phyloP scores from a whole-genome alignment of 1,140 invertebrate species.

The Neodiprion fabricii region DNA sequence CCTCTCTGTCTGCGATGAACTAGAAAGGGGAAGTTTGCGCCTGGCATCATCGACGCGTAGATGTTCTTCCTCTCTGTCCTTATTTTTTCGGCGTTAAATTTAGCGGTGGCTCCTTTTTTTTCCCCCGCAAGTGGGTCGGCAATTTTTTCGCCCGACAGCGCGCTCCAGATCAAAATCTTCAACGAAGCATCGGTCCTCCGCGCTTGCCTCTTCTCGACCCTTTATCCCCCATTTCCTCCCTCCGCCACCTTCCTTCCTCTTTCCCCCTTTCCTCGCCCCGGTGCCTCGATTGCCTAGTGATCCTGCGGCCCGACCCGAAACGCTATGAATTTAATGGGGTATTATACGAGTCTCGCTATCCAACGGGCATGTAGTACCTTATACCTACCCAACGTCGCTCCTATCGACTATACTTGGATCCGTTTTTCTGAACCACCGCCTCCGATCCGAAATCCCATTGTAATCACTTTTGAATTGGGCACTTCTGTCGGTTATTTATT shows the following conservation, averaged over 20 bases:
- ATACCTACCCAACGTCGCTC: neutral
- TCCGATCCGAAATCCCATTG: slow-evolving; percentile 5
- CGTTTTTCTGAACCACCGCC: neutral
- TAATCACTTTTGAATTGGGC: slow-evolving; percentile 7
- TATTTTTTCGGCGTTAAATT: neutral
- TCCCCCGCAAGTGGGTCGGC: neutral
- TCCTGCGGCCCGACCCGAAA: slow-evolving; percentile 2
- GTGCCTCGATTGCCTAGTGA: neutral
- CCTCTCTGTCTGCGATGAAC: too few relatives aligned
- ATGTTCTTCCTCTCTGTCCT: neutral
- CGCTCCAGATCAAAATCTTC: neutral
- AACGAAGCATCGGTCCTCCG: neutral
- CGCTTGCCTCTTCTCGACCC: neutral
- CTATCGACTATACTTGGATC: neutral
- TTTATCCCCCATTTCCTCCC: neutral
- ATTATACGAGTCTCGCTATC: neutral
- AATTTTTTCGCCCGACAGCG: neutral
- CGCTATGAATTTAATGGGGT: slow-evolving; percentile 7
- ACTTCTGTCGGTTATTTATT: slow-evolving; percentile 5
- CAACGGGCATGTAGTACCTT: neutral
- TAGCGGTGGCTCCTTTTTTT: neutral
- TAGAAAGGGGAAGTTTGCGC: too few relatives aligned
- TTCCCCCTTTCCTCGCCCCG: neutral
- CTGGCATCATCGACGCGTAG: too few relatives aligned
- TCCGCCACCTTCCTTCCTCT: neutral